Percentiles rank a stretch among this genome's conserved stretches.
These are phyloP conservation scores for Drosophila kepulauana DNA, from an alignment of 1,140 invertebrate genomes.

Conservation along the genomic window DNA sequence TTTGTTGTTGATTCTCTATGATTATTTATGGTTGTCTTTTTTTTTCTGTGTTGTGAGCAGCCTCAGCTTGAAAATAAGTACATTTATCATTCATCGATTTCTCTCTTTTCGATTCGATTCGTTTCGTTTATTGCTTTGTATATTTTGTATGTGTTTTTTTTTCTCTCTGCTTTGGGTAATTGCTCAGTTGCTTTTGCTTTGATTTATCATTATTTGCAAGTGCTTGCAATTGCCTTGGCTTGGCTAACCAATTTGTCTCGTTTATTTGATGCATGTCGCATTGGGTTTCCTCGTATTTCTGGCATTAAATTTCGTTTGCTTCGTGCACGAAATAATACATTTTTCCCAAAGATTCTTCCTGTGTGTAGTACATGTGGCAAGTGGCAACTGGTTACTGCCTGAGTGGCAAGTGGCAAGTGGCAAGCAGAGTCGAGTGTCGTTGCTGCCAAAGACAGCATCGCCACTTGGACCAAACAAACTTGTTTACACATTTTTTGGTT, in stretches of 20 bases:
- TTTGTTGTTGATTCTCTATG: slow-evolving; percentile 2
- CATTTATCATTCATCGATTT: slow-evolving; percentile 46
- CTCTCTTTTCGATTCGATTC: neutral
- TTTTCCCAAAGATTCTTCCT: slow-evolving; percentile 47
- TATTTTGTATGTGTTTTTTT: slow-evolving; percentile 20
- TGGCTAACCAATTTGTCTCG: slow-evolving; percentile 59
- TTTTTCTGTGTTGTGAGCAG: neutral
- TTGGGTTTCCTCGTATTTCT: slow-evolving; percentile 26
- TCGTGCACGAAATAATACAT: slow-evolving; percentile 50
- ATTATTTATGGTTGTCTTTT: slow-evolving; percentile 45
- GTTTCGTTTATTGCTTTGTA: neutral
- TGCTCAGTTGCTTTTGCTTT: slow-evolving; percentile 46
- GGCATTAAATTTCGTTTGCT: slow-evolving; percentile 47
- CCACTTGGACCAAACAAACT: slow-evolving; percentile 77
- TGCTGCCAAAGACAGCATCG: slow-evolving; percentile 65
- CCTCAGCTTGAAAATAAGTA: slow-evolving; percentile 19
- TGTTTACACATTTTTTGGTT: slow-evolving; percentile 83
- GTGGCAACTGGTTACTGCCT: slow-evolving; percentile 21
- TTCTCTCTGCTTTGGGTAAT: slow-evolving; percentile 38
- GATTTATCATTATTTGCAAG: slow-evolving; percentile 56
- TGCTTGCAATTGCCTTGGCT: slow-evolving; percentile 27
- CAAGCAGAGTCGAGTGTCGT: slow-evolving; percentile 38
- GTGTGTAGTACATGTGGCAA: slow-evolving; percentile 25
- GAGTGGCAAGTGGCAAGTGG: slow-evolving; percentile 27
- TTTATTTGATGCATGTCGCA: slow-evolving; percentile 60